Conservation (phyloP, 30 jellyfish, hydroid and myxozoan species). For the Sanderia malayensis region DNA sequence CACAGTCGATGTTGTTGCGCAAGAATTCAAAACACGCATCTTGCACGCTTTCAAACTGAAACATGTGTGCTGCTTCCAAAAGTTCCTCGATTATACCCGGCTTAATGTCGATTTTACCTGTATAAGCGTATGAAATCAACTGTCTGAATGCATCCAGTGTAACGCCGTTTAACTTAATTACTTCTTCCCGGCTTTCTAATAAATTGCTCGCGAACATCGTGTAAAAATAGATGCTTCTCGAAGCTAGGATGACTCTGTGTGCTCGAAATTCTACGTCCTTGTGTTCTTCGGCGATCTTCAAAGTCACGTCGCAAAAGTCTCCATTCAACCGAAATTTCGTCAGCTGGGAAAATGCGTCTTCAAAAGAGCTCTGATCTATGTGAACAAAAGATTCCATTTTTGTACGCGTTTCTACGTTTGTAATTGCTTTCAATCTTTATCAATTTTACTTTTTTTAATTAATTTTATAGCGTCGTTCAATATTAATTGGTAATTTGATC, state of each 20-base stretch:
- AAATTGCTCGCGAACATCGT: slow-evolving; percentile 77
- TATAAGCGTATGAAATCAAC: slow-evolving; percentile 62
- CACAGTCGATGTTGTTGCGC: slow-evolving; percentile 52
- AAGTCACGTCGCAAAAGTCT: slow-evolving; percentile 67
- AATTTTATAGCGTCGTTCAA: too few relatives aligned
- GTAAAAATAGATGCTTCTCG: slow-evolving; percentile 69
- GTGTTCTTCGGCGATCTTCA: slow-evolving; percentile 67
- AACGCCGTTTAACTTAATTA: slow-evolving; percentile 48
- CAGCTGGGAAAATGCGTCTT: slow-evolving; percentile 55
- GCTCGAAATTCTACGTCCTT: slow-evolving; percentile 41
- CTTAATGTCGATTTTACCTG: slow-evolving; percentile 42
- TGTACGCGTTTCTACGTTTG: too few relatives aligned
- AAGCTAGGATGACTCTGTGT: slow-evolving; percentile 71
- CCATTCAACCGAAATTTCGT: slow-evolving; percentile 54
- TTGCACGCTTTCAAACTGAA: slow-evolving; percentile 74
- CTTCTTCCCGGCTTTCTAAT: slow-evolving; percentile 61
- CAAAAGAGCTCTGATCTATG: slow-evolving; percentile 36
- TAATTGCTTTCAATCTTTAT: too few relatives aligned
- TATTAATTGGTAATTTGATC: too few relatives aligned
- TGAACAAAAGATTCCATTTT: slow-evolving; percentile 24
- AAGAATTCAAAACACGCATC: slow-evolving; percentile 72
- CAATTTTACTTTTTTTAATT: too few relatives aligned
- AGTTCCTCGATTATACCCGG: slow-evolving; percentile 54
- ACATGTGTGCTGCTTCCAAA: slow-evolving; percentile 81
- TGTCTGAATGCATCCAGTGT: slow-evolving; percentile 45